phyloP scores from a whole-genome alignment of 2,797 vertebrate genomes.

The Ceyx erithaca region DNA sequence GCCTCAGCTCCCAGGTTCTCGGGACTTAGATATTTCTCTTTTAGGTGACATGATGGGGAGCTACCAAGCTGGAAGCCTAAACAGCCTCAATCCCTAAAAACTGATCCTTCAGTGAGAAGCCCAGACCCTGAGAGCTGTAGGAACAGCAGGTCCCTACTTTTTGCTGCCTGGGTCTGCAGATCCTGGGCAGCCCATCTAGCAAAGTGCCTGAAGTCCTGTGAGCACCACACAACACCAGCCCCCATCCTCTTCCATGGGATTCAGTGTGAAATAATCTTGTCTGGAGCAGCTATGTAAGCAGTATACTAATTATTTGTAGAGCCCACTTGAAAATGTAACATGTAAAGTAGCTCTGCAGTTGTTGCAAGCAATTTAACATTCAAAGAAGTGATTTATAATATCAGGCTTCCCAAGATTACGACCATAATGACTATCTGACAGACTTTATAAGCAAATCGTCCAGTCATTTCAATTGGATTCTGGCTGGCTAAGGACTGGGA shows the following conservation, averaged over 20 bases:
- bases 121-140: background rate
- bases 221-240: background rate
- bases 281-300: background rate
- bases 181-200: background rate
- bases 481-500: constrained; percentile 50
- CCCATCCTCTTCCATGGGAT: background rate
- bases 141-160: background rate
- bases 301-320: constrained; percentile 16
- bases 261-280: background rate
- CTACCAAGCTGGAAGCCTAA: background rate
- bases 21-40: no score
- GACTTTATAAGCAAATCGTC: constrained; percentile 60
- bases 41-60: background rate
- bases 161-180: background rate
- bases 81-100: background rate
- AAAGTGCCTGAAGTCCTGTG: background rate
- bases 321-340: constrained; percentile 35
- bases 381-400: constrained; percentile 58
- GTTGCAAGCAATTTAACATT: constrained; percentile 54
- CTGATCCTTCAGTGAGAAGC: background rate
- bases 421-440: constrained; percentile 65
- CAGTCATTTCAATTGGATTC: constrained; percentile 56
- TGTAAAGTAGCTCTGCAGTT: constrained; percentile 41
- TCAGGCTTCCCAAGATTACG: constrained; percentile 23
- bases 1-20: background rate